Evolutionary conservation across 1,140 invertebrate species (phyloP).

Genomic region (Capitella teleta): DNA sequence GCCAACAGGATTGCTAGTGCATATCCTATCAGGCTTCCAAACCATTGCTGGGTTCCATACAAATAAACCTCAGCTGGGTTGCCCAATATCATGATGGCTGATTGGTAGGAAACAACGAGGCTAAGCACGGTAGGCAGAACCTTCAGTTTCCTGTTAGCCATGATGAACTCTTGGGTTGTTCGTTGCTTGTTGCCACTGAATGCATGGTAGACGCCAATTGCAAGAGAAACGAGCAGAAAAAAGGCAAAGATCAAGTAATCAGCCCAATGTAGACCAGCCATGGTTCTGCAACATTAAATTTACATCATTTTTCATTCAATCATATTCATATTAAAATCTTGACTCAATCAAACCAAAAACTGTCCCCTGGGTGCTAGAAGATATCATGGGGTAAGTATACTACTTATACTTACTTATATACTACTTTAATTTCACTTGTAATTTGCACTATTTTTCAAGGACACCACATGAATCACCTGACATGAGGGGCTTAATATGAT

Average conservation of each 20-base stretch:
- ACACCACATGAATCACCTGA: too few species aligned
- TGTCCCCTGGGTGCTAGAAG: too few species aligned
- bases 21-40: not conserved
- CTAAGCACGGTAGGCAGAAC: slow-evolving; percentile 3
- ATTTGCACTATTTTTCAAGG: too few species aligned
- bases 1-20: slow-evolving; percentile 3
- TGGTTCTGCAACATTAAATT: too few species aligned
- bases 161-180: slow-evolving; percentile 8
- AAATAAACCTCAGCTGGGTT: slow-evolving; percentile 19
- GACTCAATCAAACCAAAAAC: too few species aligned
- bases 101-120: slow-evolving; percentile 16
- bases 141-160: slow-evolving; percentile 9
- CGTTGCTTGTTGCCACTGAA: slow-evolving; percentile 2
- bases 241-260: slow-evolving; percentile 8
- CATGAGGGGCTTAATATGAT: too few species aligned
- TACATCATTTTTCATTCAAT: too few species aligned
- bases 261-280: not conserved
- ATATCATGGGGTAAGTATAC: too few species aligned
- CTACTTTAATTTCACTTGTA: too few species aligned
- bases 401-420: too few species aligned
- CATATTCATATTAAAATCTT: too few species aligned
- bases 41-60: slow-evolving; percentile 16
- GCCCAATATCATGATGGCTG: slow-evolving; percentile 22
- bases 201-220: slow-evolving; percentile 7
- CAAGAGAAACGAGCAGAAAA: slow-evolving; percentile 5